Evolutionary conservation across 2,113 vertebrate genomes (phyloP).

Genomic region (Xiphophorus couchianus): DNA sequence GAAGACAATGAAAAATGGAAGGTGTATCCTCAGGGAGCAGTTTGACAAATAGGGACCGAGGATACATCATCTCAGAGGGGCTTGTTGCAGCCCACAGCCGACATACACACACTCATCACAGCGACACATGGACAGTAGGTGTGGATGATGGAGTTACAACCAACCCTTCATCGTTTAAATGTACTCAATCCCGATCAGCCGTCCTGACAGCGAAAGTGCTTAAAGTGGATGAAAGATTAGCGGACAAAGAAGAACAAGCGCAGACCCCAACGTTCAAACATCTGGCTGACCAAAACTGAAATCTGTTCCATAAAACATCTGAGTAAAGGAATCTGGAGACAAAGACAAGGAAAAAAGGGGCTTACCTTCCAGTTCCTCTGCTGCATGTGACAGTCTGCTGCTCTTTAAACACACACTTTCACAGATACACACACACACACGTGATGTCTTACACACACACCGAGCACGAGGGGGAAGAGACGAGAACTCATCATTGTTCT

Average conservation of each 20-base stretch:
- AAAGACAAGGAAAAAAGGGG: conserved; percentile 34
- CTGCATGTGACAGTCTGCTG: conserved; percentile 48
- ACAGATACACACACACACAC: conserved; percentile 9
- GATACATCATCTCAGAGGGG: conserved; percentile 25
- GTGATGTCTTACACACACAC: conserved; percentile 43
- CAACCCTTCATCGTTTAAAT: conserved; percentile 57
- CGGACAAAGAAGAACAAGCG: conserved; percentile 51
- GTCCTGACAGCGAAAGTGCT: conserved; percentile 27
- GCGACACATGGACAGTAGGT: conserved; percentile 52
- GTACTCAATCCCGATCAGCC: conserved; percentile 42
- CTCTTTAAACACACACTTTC: conserved; percentile 30
- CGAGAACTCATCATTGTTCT: conserved; percentile 79
- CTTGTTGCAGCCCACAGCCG: conserved; percentile 36
- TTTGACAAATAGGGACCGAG: conserved; percentile 60
- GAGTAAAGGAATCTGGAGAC: conserved; percentile 37
- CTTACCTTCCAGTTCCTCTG: conserved; percentile 71
- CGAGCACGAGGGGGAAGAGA: conserved; percentile 54
- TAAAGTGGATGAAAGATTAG: conserved; percentile 46
- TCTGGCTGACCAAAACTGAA: neutral
- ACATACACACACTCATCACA: conserved; percentile 36
- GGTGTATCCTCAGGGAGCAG: conserved; percentile 58
- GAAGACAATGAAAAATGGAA: conserved; percentile 68
- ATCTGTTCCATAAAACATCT: neutral
- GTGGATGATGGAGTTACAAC: conserved; percentile 58
- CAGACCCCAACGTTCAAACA: conserved; percentile 5